Percentiles rank a stretch among this genome's conserved stretches.
Conservation (phyloP, 1,140 invertebrate species). For the Galendromus occidentalis region DNA sequence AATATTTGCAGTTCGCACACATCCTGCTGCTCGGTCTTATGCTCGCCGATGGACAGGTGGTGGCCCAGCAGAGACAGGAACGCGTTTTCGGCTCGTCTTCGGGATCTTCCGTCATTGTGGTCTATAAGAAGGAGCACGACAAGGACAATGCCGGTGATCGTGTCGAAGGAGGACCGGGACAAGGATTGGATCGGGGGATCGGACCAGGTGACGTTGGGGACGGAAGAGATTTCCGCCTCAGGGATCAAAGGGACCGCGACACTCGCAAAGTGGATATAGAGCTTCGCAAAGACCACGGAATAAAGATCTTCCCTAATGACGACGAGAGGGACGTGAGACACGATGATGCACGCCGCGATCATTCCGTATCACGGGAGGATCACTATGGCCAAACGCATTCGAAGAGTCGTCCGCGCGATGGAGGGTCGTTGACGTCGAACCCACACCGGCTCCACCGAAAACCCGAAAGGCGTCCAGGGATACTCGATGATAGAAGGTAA, state of each 20-base stretch:
- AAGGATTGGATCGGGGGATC: background rate
- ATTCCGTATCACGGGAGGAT: too few species aligned
- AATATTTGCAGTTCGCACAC: background rate
- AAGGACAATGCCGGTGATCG: background rate
- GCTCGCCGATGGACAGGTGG: background rate
- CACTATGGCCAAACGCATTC: too few species aligned
- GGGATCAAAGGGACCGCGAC: background rate
- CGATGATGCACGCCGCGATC: too few species aligned
- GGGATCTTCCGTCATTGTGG: background rate
- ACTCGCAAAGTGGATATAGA: background rate
- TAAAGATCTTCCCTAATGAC: background rate
- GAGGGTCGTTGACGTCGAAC: too few species aligned
- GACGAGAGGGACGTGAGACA: too few species aligned
- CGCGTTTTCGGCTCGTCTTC: background rate
- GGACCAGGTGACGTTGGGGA: background rate
- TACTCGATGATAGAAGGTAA: too few species aligned
- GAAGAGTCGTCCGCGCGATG: too few species aligned
- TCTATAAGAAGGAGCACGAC: conserved; percentile 4
- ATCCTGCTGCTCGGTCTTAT: background rate
- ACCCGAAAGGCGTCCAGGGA: too few species aligned
- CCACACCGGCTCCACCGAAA: too few species aligned
- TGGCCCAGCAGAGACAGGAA: background rate
- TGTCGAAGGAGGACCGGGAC: background rate
- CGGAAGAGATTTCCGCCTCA: background rate
- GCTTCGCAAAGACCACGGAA: conserved; percentile 4